Percentiles rank a stretch among this genome's conserved stretches.
phyloP scores from a whole-genome alignment of 2,888 invertebrate species.

The Augochlorella aurata region DNA sequence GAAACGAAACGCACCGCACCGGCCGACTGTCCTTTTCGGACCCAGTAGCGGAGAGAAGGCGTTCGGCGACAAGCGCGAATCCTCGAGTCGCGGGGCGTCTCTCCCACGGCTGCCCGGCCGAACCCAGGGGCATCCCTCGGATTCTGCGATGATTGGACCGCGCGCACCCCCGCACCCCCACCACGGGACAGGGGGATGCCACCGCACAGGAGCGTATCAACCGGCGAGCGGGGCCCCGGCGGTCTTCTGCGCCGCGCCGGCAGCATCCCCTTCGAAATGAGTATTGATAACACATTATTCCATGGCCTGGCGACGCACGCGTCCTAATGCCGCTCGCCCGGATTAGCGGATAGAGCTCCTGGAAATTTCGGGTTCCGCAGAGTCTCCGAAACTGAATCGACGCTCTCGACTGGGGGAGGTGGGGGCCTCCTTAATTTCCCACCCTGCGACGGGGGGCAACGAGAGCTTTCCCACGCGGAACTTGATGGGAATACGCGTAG shows the following conservation, averaged over 20 bases:
- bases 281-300: slow-evolving; percentile 58
- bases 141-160: slow-evolving; percentile 82
- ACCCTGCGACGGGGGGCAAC: too few relatives aligned
- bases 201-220: slow-evolving; percentile 73
- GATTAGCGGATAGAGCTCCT: background rate
- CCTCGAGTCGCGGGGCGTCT: slow-evolving; percentile 71
- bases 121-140: slow-evolving; percentile 82
- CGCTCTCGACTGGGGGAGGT: too few relatives aligned
- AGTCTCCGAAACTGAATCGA: background rate
- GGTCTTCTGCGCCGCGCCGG: too few relatives aligned
- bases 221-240: background rate
- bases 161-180: slow-evolving; percentile 66
- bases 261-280: slow-evolving; percentile 24
- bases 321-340: slow-evolving; percentile 15
- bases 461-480: too few relatives aligned
- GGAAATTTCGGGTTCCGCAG: background rate
- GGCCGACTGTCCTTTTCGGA: slow-evolving; percentile 76
- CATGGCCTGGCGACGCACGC: slow-evolving; percentile 40
- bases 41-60: slow-evolving; percentile 70
- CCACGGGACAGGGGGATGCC: slow-evolving; percentile 69
- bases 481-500: too few relatives aligned
- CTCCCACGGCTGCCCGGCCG: slow-evolving; percentile 82
- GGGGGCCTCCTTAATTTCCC: too few relatives aligned
- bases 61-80: slow-evolving; percentile 68
- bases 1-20: slow-evolving; percentile 57